phyloP scores from a whole-genome alignment of 2,113 vertebrate genomes.

The Ibidorhyncha struthersii region DNA sequence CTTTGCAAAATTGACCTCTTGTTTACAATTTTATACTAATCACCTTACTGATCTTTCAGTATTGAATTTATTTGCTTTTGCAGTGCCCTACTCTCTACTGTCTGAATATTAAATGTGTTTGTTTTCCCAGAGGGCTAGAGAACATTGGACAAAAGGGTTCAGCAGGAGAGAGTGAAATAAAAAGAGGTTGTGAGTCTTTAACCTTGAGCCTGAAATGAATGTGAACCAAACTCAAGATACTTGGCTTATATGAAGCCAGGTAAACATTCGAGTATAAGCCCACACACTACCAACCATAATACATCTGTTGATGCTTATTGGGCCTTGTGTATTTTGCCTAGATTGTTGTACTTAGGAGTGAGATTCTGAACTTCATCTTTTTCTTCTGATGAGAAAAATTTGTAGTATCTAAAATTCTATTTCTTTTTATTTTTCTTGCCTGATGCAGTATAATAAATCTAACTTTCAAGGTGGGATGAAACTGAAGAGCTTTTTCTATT shows the following conservation, averaged over 20 bases:
- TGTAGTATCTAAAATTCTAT: conserved; percentile 41
- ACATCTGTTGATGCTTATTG: conserved; percentile 24
- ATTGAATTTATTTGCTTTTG: conserved; percentile 77
- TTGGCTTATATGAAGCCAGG: conserved; percentile 86
- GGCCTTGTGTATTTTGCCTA: conserved; percentile 46
- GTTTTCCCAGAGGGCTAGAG: conserved; percentile 99
- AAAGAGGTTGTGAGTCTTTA: conserved; percentile 99
- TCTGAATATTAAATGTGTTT: conserved; percentile 98
- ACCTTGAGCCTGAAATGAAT: conserved; percentile 89
- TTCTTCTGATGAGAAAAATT: conserved; percentile 25
- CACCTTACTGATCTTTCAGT: conserved; percentile 72
- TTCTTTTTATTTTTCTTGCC: conserved; percentile 58
- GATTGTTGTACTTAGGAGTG: background rate
- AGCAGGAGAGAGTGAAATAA: conserved; percentile 98
- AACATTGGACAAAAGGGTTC: conserved; percentile 97
- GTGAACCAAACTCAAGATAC: conserved; percentile 87
- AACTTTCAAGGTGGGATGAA: conserved; percentile 69
- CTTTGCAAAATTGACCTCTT: conserved; percentile 65
- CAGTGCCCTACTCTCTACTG: conserved; percentile 78
- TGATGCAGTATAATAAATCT: conserved; percentile 58
- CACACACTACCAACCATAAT: conserved; percentile 63
- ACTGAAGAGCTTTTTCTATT: conserved; percentile 74
- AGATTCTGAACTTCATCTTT: conserved; percentile 46
- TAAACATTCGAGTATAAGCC: conserved; percentile 96
- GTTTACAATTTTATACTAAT: conserved; percentile 69